Evolutionary conservation across 2,888 invertebrate species (phyloP).

Genomic region (Dione vanillae): DNA sequence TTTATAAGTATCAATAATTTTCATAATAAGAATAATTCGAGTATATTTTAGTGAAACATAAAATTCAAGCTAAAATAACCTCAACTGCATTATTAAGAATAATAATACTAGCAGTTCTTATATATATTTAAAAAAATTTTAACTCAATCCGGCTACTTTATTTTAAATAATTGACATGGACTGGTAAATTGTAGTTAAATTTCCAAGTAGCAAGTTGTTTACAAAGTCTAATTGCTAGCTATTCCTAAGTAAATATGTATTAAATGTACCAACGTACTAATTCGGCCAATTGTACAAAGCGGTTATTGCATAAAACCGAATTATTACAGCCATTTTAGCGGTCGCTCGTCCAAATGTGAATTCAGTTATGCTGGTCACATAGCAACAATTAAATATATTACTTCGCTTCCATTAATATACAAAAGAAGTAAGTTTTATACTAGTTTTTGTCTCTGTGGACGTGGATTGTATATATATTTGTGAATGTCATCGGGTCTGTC

Average conservation of each 20-base stretch:
- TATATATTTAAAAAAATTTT: not conserved
- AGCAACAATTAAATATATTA: conserved; percentile 68
- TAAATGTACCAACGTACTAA: conserved; percentile 35
- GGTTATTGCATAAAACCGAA: conserved; percentile 42
- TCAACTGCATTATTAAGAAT: too few relatives aligned
- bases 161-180: conserved; percentile 3
- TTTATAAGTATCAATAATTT: too few relatives aligned
- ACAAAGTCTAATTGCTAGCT: conserved; percentile 35
- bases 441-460: not conserved
- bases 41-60: too few relatives aligned
- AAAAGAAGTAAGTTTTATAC: conserved; percentile 12
- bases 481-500: too few relatives aligned
- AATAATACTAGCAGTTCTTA: not conserved
- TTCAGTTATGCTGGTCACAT: conserved; percentile 63
- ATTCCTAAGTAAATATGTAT: conserved; percentile 39
- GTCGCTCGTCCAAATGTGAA: conserved; percentile 50
- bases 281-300: conserved; percentile 40
- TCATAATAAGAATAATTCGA: too few relatives aligned
- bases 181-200: not conserved
- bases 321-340: conserved; percentile 34
- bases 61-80: too few relatives aligned
- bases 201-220: conserved; percentile 5
- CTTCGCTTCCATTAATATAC: conserved; percentile 56
- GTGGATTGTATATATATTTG: not conserved
- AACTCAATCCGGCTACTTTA: not conserved